Conservation (phyloP, 2,797 vertebrate genomes). For the Hydrophis major region DNA sequence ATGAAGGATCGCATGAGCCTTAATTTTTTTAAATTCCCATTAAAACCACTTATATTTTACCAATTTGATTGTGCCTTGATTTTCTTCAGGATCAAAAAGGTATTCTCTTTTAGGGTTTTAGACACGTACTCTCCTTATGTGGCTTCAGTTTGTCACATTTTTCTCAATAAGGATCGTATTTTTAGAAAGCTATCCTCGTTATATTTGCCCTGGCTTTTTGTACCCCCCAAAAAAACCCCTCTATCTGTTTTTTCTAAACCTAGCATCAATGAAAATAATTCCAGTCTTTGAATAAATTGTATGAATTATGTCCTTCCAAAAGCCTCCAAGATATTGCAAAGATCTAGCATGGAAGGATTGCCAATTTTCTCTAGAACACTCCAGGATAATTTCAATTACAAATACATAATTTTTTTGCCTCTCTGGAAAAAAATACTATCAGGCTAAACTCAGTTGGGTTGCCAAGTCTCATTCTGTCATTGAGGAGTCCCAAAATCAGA, state of each 20-base stretch:
- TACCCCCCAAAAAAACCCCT: background rate
- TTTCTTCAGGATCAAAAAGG: background rate
- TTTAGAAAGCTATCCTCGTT: background rate
- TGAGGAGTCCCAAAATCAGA: background rate
- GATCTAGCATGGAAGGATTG: background rate
- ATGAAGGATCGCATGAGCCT: background rate
- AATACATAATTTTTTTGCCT: background rate
- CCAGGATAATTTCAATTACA: background rate
- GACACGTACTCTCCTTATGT: too few species aligned
- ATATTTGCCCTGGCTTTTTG: background rate
- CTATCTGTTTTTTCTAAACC: background rate
- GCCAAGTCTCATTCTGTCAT: background rate
- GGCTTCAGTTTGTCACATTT: background rate
- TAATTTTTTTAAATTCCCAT: background rate
- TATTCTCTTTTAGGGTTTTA: background rate
- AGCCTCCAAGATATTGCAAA: background rate
- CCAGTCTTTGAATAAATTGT: background rate
- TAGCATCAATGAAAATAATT: background rate
- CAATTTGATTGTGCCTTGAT: background rate
- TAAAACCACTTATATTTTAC: background rate
- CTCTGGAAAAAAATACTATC: background rate
- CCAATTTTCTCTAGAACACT: background rate
- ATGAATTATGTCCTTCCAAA: background rate
- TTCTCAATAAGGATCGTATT: background rate
- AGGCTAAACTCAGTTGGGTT: background rate